A percentile compares a stretch with the other conserved stretches of the same genome.
Conservation (phyloP, 2,113 vertebrate genomes). For the Bujurquina vittata region DNA sequence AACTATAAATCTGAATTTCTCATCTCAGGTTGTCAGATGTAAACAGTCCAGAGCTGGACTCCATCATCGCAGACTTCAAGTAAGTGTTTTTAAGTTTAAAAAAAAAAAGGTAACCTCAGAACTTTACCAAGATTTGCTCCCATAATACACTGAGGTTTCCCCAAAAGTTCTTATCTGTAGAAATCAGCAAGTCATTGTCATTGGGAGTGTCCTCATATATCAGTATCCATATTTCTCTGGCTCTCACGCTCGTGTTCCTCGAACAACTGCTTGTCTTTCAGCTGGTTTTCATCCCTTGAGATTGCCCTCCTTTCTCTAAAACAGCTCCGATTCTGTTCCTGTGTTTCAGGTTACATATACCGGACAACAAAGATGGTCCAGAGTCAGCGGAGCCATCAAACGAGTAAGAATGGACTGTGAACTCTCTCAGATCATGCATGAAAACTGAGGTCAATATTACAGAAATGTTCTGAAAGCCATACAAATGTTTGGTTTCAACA, state of each 20-base stretch:
- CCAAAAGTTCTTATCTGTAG: neutral
- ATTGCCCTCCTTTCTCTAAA: conserved; percentile 38
- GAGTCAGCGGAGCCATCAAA: conserved; percentile 49
- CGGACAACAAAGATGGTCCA: conserved; percentile 55
- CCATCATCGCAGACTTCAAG: conserved; percentile 74
- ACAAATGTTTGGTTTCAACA: neutral
- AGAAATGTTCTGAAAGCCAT: neutral
- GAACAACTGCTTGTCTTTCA: conserved; percentile 62
- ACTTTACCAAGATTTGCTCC: neutral
- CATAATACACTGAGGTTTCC: neutral
- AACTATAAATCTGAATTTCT: neutral
- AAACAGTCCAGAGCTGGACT: conserved; percentile 72
- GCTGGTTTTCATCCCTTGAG: conserved; percentile 36
- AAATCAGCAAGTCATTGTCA: neutral
- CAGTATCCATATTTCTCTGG: conserved; percentile 26
- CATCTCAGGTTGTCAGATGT: conserved; percentile 68
- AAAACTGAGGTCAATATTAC: neutral
- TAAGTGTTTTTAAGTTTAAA: conserved; percentile 32
- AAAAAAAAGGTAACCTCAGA: neutral
- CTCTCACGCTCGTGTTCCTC: conserved; percentile 62
- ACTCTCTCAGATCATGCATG: neutral
- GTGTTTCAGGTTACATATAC: conserved; percentile 75
- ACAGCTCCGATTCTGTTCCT: conserved; percentile 39
- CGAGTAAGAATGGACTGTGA: conserved; percentile 57
- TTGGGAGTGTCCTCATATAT: conserved; percentile 29